phyloP scores from a whole-genome alignment of 2,113 vertebrate species.

The Dinomys branickii region DNA sequence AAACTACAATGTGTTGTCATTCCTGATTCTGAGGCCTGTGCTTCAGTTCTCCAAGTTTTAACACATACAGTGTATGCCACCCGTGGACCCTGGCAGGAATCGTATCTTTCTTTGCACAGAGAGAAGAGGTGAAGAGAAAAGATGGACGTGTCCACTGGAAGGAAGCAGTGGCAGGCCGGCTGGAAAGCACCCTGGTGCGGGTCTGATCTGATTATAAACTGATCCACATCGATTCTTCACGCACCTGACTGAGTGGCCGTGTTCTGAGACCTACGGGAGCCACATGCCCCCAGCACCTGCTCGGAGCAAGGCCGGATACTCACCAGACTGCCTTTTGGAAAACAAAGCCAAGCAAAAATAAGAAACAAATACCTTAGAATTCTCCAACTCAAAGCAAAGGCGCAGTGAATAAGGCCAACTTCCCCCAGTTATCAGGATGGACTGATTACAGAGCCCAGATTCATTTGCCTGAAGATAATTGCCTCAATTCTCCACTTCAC shows the following conservation, averaged over 20 bases:
- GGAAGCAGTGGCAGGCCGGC: not conserved
- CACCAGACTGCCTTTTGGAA: not conserved
- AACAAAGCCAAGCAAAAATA: constrained; percentile 42
- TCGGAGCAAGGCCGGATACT: not conserved
- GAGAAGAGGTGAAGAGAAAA: not conserved
- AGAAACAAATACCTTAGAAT: constrained; percentile 54
- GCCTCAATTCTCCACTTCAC: constrained; percentile 73
- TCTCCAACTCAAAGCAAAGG: not conserved
- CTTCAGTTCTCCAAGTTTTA: not conserved
- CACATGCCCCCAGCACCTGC: not conserved
- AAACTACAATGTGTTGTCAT: not conserved
- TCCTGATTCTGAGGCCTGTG: not conserved
- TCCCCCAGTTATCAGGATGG: constrained; percentile 37
- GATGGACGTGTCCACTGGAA: fast-evolving
- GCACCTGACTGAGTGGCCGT: not conserved
- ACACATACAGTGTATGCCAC: fast-evolving
- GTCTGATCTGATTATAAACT: not conserved
- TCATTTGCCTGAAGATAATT: constrained; percentile 73
- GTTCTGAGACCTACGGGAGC: not conserved
- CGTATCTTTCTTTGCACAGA: fast-evolving
- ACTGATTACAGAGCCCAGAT: constrained; percentile 67
- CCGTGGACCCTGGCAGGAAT: not conserved
- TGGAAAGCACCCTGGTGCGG: not conserved
- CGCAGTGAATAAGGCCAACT: not conserved
- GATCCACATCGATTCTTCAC: not conserved